Conservation (phyloP, 2,888 invertebrate species). For the Mesorhabditis belari region DNA sequence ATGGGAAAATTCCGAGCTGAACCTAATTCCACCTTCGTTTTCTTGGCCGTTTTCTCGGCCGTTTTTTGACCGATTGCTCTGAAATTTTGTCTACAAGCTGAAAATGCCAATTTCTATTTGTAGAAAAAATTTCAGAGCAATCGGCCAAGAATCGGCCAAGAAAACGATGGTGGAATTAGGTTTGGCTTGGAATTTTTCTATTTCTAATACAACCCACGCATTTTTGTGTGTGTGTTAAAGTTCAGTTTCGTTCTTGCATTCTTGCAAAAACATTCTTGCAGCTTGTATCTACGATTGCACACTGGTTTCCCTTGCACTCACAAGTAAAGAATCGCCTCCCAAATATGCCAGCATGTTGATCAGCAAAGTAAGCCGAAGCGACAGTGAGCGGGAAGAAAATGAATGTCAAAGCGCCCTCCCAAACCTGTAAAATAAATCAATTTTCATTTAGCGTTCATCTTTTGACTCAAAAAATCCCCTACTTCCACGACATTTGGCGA, state of each 20-base stretch:
- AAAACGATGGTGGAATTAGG: too few species aligned
- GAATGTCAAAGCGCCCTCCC: conserved; percentile 71
- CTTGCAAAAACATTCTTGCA: not conserved
- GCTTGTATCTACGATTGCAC: not conserved
- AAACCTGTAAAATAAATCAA: conserved; percentile 20
- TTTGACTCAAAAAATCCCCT: not conserved
- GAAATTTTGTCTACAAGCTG: too few species aligned
- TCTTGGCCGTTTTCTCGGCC: too few species aligned
- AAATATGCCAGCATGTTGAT: conserved; percentile 58
- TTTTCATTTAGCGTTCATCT: not conserved
- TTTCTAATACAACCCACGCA: too few species aligned
- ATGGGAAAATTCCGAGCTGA: too few species aligned
- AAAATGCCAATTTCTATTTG: too few species aligned
- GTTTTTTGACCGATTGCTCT: too few species aligned
- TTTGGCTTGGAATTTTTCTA: too few species aligned
- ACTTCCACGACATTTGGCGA: conserved; percentile 47
- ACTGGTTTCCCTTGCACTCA: conserved; percentile 3
- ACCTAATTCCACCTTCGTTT: too few species aligned
- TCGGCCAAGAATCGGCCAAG: too few species aligned
- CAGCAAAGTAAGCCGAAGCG: conserved; percentile 87
- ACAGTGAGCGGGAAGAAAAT: conserved; percentile 93
- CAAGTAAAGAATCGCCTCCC: conserved; percentile 33
- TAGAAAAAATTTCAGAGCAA: too few species aligned
- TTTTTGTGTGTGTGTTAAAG: conserved; percentile 1
- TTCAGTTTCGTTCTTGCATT: conserved; percentile 1